Percentiles rank a stretch among this genome's conserved stretches.
These are phyloP conservation scores for Oreochromis mossambicus DNA, from an alignment of 2,797 vertebrate genomes.

Conservation along the genomic window DNA sequence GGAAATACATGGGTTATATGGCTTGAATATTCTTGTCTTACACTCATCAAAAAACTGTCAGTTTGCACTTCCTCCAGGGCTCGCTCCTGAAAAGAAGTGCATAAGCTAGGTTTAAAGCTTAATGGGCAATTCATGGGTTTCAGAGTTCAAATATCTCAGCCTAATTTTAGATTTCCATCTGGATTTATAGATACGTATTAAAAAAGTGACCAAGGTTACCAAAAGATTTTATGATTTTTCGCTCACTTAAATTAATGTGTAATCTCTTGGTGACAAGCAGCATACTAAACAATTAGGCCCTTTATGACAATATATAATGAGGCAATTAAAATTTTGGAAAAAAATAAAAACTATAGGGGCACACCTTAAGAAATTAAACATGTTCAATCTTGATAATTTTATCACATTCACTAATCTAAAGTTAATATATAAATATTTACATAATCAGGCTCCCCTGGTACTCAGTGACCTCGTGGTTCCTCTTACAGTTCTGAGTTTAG, in stretches of 20 bases:
- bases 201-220: neutral
- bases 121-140: neutral
- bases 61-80: too few species aligned
- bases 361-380: neutral
- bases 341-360: neutral
- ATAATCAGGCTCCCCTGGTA: neutral
- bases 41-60: neutral
- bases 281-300: neutral
- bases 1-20: neutral
- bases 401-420: neutral
- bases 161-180: neutral
- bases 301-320: neutral
- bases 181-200: neutral
- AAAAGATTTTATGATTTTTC: neutral
- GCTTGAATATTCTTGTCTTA: neutral
- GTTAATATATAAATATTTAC: neutral
- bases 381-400: fast-evolving
- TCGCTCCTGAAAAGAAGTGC: neutral
- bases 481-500: neutral
- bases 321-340: neutral
- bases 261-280: neutral
- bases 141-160: neutral
- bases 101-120: neutral
- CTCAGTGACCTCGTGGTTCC: neutral
- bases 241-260: neutral